Base-by-base conservation (phyloP, 2,888 invertebrate genomes). In the Sialis fuliginosa region DNA sequence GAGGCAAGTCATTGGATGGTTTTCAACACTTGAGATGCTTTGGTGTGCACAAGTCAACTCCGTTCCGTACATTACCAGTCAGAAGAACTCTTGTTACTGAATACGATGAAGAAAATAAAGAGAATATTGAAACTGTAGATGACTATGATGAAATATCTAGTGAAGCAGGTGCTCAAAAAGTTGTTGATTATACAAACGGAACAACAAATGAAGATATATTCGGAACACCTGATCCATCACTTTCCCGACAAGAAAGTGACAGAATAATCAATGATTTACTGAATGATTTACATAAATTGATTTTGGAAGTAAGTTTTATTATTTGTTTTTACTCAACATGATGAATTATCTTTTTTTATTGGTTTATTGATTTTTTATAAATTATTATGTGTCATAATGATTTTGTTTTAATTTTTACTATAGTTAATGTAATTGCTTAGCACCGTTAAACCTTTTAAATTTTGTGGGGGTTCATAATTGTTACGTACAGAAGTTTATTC, bases 11-110 rank as follows among this genome's bases (percentile, higher is more conserved):
- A 0, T 42, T 70, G 0, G 62, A 66, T 42, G 62, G 66, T 0
- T 74, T 66, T 53, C 69, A 69, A 9, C 72, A 74, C 55, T 58
- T 75, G 33, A 71, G 71, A 55, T 74, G 72, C 53, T 75, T 74
- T 34, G 71, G 69, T 2, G 52, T 70, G 8, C 58, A 66, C 40
- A 64, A 67, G 45, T 44, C 49, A 33, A 51, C 48, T 34, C 44
- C 55, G 54, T 33, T 33, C 56, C 6, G 47, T 51, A 22, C 35
- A 13, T 13, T n/a, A 39, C 39, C 42, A 42, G 50, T 10, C 42
- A 39, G 43, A 41, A 13, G n/a, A 33, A 13, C 9, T 48, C 8
- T 12, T 46, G 12, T 44, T 1, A 31, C 22, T 12, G n/a, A 44
- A 33, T 45, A 6, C 4, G 22, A 39, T 9, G 37, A 45, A 46